Conservation (phyloP, 2,797 vertebrate species). For the Pangasius macronema region DNA sequence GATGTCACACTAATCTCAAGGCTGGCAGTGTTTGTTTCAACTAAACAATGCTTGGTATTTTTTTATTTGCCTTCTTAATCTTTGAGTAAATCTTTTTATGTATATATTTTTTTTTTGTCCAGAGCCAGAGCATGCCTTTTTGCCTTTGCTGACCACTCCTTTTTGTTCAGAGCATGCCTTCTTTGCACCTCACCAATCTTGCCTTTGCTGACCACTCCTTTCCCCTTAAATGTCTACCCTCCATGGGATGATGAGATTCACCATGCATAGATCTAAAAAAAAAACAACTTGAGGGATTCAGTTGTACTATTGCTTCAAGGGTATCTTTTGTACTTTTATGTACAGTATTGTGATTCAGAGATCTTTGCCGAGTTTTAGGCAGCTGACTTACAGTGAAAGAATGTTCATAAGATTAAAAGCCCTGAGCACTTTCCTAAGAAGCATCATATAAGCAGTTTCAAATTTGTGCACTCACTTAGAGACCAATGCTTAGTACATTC, state of each 20-base stretch:
- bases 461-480: neutral
- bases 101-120: conserved; percentile 66
- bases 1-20: conserved; percentile 66
- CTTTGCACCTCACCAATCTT: conserved; percentile 96
- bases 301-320: neutral
- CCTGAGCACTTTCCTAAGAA: neutral
- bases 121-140: conserved; percentile 90
- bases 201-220: conserved; percentile 74
- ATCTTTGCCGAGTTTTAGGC: neutral
- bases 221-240: conserved; percentile 75
- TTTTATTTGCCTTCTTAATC: conserved; percentile 70
- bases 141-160: conserved; percentile 75
- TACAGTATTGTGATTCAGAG: neutral
- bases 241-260: conserved; percentile 61
- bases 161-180: conserved; percentile 89
- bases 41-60: conserved; percentile 80
- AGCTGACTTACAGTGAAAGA: neutral
- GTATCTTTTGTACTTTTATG: neutral
- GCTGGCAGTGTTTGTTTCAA: conserved; percentile 84
- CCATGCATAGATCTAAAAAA: neutral
- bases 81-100: conserved; percentile 67
- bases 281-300: neutral
- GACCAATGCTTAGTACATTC: conserved; percentile 25
- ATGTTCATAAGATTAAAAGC: conserved; percentile 28
- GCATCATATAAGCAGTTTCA: neutral